phyloP scores from a whole-genome alignment of 2,113 vertebrate species.

The Gambusia holbrooki region DNA sequence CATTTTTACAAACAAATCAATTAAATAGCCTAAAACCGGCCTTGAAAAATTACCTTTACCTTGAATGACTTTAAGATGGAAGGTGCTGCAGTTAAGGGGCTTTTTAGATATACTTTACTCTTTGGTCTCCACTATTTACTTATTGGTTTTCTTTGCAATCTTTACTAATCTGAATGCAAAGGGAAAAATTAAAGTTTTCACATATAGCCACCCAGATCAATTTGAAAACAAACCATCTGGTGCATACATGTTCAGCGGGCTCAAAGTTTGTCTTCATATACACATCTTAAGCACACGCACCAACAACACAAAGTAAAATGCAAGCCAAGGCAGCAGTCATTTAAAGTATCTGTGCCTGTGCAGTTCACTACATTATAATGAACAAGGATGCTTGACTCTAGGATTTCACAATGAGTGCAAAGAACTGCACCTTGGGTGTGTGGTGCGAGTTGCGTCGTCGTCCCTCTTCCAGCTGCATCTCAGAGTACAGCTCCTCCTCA shows the following conservation, averaged over 20 bases:
- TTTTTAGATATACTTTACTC: background rate
- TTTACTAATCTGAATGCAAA: background rate
- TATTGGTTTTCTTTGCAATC: background rate
- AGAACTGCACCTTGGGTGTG: conserved; percentile 88
- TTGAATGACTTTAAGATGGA: background rate
- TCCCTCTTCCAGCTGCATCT: conserved; percentile 95
- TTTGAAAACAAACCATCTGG: background rate
- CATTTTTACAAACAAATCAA: too few species aligned
- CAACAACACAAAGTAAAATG: conserved; percentile 52
- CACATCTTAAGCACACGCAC: conserved; percentile 57
- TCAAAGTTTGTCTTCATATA: conserved; percentile 1
- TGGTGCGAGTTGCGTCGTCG: conserved; percentile 88
- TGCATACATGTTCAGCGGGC: conserved; percentile 2
- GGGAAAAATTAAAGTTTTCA: background rate
- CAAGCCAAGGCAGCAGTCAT: conserved; percentile 66
- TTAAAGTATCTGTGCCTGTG: conserved; percentile 72
- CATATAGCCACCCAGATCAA: background rate
- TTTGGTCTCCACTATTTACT: background rate
- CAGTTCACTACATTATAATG: conserved; percentile 46
- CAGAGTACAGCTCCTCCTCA: conserved; percentile 95
- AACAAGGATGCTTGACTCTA: conserved; percentile 54
- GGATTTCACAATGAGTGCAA: conserved; percentile 67
- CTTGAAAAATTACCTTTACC: background rate
- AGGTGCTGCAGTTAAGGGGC: background rate
- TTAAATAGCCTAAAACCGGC: too few species aligned